Evolutionary conservation across 2,113 vertebrate species (phyloP), one percentile per base, ranked within the genome.

Genomic region (Formicarius rufipectus): DNA sequence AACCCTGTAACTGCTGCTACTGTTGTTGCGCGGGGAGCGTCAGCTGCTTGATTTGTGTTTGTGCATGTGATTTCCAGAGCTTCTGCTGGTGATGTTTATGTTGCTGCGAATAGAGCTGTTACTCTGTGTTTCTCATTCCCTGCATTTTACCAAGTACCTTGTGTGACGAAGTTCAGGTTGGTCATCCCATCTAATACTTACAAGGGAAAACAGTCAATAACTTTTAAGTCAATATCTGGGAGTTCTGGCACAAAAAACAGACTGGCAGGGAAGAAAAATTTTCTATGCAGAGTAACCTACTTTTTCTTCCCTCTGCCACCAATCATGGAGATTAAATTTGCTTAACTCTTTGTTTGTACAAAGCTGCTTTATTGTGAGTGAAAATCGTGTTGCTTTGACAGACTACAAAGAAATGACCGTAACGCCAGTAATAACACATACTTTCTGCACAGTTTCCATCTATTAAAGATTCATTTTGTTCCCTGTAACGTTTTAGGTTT

Each of bases 291-390:
- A 92, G 76, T 89, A 96, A 92, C 79, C 90, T 95, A 93, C 76
- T 96, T 96, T 87, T 91, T 86, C 49, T 94, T 52, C 59, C 31
- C 39, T 89, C 44, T 5, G 44, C 44, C 62, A 53, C 63, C 62
- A 55, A 6, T 93, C 44, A 19, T 6, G 21, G 53, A 71, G 60
- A 73, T 88, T 67, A 93, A 78, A 95, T 95, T 92, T 91, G 78
- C 69, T 93, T 86, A 93, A 95, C 67, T 90, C 90, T 96, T 93
- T 96, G 92, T 91, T 95, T 95, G 66, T 95, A 74, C 27, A 64
- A 84, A 68, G 47, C 86, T 87, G 77, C 69, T 90, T 64, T 73
- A 63, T 78, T 68, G 80, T 68, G 78, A 74, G 28, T 35, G 84
- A 68, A 79, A 88, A 74, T 60, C 5, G 1, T 62, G 12, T 49